Conservation (phyloP, 2,888 invertebrate genomes). For the Leptopilina drosophilae region DNA sequence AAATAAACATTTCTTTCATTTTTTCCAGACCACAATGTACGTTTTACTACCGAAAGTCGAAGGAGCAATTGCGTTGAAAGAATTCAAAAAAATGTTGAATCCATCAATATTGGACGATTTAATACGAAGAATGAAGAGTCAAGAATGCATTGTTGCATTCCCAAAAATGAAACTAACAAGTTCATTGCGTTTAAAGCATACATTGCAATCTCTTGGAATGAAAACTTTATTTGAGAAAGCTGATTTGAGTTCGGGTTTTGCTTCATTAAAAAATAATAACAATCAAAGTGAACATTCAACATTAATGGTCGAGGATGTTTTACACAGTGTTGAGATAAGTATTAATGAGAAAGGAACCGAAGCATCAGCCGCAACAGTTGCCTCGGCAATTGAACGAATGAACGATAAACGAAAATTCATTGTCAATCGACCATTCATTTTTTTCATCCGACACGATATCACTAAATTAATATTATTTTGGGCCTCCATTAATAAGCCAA, state of each 20-base stretch:
- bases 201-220: constrained; percentile 81
- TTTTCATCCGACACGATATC: constrained; percentile 84
- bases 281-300: neutral
- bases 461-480: constrained; percentile 84
- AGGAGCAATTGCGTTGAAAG: constrained; percentile 76
- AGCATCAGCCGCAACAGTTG: constrained; percentile 83
- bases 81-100: constrained; percentile 78
- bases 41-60: constrained; percentile 81
- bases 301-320: constrained; percentile 77
- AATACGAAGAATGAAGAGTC: constrained; percentile 77
- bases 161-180: constrained; percentile 86
- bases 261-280: neutral
- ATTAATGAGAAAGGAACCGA: constrained; percentile 84
- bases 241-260: constrained; percentile 80
- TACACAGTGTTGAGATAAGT: constrained; percentile 82
- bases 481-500: constrained; percentile 82
- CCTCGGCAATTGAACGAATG: constrained; percentile 78
- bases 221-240: constrained; percentile 81
- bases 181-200: constrained; percentile 78
- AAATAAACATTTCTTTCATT: neutral
- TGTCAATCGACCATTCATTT: constrained; percentile 84
- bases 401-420: constrained; percentile 77
- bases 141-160: constrained; percentile 80
- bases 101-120: constrained; percentile 78
- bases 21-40: constrained; percentile 79